Evolutionary conservation across 2,888 invertebrate genomes (phyloP).

Genomic region (Oligia fasciuncula): DNA sequence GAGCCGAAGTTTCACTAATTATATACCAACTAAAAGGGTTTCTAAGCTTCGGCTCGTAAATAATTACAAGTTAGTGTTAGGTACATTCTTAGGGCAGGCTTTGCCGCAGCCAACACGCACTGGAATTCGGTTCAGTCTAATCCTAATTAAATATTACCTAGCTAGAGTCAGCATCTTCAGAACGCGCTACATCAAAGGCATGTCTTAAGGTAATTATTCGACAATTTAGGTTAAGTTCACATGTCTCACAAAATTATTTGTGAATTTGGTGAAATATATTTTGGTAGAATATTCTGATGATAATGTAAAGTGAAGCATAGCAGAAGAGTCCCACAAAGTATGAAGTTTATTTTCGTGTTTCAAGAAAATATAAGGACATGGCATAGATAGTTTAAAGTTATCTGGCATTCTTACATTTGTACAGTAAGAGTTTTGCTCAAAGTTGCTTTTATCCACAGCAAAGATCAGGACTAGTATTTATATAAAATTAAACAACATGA

Average conservation of each 20-base stretch:
- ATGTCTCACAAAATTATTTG: neutral
- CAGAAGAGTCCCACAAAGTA: neutral
- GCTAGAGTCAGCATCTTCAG: conserved; percentile 27
- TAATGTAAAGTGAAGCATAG: neutral
- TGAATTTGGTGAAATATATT: neutral
- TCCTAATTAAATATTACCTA: conserved; percentile 55
- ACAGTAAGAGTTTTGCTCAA: too few relatives aligned
- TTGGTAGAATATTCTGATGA: neutral
- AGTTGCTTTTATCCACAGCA: neutral
- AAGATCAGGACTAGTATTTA: neutral
- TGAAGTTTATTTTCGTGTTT: neutral
- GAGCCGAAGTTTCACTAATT: conserved; percentile 49
- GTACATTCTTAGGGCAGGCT: conserved; percentile 48
- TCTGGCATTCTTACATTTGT: neutral
- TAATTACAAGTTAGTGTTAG: conserved; percentile 57
- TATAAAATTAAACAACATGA: too few relatives aligned
- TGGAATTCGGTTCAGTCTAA: conserved; percentile 46
- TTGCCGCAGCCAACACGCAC: conserved; percentile 39
- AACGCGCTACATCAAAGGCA: conserved; percentile 15
- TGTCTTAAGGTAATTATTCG: conserved; percentile 22
- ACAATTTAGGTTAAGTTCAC: conserved; percentile 15
- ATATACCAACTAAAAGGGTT: conserved; percentile 52
- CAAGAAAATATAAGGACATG: neutral
- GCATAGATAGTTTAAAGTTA: neutral
- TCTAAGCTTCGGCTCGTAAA: conserved; percentile 41